Percentiles rank a stretch among this genome's conserved stretches.
phyloP scores from a whole-genome alignment of 2,888 invertebrate genomes.

The Cataglyphis cursor region DNA sequence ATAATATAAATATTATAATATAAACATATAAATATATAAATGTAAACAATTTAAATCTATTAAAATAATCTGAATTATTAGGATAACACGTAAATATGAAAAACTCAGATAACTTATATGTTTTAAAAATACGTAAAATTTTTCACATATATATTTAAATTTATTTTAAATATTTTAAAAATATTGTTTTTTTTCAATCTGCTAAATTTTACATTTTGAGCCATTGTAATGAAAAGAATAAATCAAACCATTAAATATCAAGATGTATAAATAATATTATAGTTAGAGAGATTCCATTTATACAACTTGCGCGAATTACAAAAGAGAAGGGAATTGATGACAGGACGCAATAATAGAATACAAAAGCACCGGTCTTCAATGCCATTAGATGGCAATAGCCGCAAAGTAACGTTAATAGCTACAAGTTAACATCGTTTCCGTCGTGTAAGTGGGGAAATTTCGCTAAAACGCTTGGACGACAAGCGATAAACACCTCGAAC shows the following conservation, averaged over 20 bases:
- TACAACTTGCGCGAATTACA: constrained; percentile 9
- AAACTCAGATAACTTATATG: not conserved
- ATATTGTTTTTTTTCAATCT: not conserved
- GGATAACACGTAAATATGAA: not conserved
- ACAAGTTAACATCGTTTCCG: constrained; percentile 41
- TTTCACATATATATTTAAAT: not conserved
- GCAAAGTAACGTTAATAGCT: constrained; percentile 40
- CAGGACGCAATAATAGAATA: not conserved
- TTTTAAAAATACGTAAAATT: not conserved
- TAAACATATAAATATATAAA: not conserved
- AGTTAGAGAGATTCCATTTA: not conserved
- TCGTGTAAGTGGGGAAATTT: constrained; percentile 18
- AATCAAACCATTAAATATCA: not conserved
- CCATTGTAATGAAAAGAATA: not conserved
- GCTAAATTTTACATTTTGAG: not conserved
- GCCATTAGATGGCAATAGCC: constrained; percentile 27
- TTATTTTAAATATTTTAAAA: not conserved
- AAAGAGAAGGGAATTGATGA: not conserved
- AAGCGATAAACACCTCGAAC: constrained; percentile 38
- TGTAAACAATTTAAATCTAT: not conserved
- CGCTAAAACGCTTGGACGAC: constrained; percentile 31
- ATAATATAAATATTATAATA: not conserved
- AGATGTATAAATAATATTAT: not conserved
- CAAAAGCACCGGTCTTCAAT: not conserved
- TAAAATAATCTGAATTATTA: constrained; percentile 9